A percentile compares a stretch with the other conserved stretches of the same genome.
Evolutionary conservation across 2,888 invertebrate genomes (phyloP).

Genomic region (Bombylius major): DNA sequence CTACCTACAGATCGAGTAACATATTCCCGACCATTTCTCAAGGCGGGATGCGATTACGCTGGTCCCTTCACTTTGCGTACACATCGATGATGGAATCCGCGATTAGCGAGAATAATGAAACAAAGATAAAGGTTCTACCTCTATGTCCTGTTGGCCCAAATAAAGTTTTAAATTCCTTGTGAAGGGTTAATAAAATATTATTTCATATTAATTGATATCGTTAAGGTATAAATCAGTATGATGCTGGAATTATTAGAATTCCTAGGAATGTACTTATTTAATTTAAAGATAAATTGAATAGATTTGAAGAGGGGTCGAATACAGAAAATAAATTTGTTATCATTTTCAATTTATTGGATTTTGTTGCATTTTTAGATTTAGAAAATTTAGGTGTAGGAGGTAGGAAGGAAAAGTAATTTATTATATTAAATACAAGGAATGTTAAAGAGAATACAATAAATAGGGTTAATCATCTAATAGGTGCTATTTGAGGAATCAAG

Average conservation of each 20-base stretch:
- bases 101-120: too few species aligned
- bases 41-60: too few species aligned
- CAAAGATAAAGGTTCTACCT: conserved; percentile 40
- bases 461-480: conserved; percentile 39
- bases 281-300: conserved; percentile 40
- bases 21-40: too few species aligned
- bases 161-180: conserved; percentile 45
- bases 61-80: too few species aligned
- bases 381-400: conserved; percentile 20
- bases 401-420: conserved; percentile 39
- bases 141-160: conserved; percentile 34
- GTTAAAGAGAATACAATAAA: conserved; percentile 27
- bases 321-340: conserved; percentile 52
- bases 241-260: conserved; percentile 37
- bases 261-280: conserved; percentile 43
- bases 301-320: conserved; percentile 46
- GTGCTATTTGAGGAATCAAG: conserved; percentile 53
- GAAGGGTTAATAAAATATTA: conserved; percentile 36
- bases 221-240: conserved; percentile 41
- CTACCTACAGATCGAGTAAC: too few species aligned
- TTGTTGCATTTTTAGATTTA: conserved; percentile 20
- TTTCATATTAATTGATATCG: conserved; percentile 39
- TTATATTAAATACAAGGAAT: conserved; percentile 38
- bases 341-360: conserved; percentile 42
- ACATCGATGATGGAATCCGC: too few species aligned